Base-by-base conservation (phyloP, 2,797 vertebrate species). In the Onychomys torridus region DNA sequence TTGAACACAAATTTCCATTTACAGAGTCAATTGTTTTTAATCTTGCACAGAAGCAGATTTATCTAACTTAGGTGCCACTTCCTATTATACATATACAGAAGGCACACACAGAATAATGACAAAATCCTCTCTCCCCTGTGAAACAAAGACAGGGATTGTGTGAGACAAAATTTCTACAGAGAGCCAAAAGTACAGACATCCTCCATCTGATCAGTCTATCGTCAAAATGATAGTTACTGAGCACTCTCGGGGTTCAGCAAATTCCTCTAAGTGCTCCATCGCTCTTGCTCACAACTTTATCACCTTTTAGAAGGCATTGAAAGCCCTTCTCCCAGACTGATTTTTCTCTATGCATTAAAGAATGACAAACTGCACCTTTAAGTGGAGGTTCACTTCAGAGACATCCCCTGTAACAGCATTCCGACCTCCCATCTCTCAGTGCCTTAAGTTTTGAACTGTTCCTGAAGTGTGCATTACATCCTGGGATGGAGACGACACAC, bases 31-130 rank as follows among this genome's bases (percentile, higher is more conserved):
- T 87, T 97, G 88, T 90, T 73, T 87, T 63, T 5, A 12, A 90
- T 73, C n/a, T 75, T 76, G 40, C n/a, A 75, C 87, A 95, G 87
- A 88, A 95, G 57, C 14, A 89, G n/a, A 87, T 78, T 87, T 57
- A 57, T 82, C 69, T 65, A 94, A 84, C 49, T 78, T 61, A 78
- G 63, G 57, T 84, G 32, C 19, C 77, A 61, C 29, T 61, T 90
- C 83, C 57, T 61, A 49, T 63, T 55, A 23, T 9, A 73, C 17
- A 78, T 46, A 57, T 90, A 13, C 17, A 88, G 69, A 40, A 97
- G 19, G 40, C 57, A 77, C 14, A n/a, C 37, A 16, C 25, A 43
- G 14, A 8, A 25, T 55, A 79, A 83, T 34, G 78, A 75, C 55
- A 92, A 87, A 75, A 82, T 73, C 25, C 7, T 71, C 61, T 81